A percentile compares a stretch with the other conserved stretches of the same genome.
Conservation (phyloP, 1,140 invertebrate species). For the Aphidius gifuensis region DNA sequence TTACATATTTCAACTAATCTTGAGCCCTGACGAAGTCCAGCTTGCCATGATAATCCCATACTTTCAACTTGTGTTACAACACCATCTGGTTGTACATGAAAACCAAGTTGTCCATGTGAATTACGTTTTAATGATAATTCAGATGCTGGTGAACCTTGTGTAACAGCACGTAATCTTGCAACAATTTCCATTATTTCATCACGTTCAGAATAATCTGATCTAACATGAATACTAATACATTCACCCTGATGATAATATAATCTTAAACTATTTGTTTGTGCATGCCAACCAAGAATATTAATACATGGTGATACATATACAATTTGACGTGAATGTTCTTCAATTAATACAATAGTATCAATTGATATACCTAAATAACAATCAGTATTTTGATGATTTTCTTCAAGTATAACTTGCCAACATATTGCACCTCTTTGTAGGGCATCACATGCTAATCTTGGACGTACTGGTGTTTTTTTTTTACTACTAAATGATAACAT, state of each 20-base stretch:
- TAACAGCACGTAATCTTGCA: slow-evolving; percentile 68
- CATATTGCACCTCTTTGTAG: slow-evolving; percentile 71
- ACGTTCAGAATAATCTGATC: slow-evolving; percentile 63
- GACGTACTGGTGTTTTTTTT: slow-evolving; percentile 67
- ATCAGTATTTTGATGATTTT: slow-evolving; percentile 68
- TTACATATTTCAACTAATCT: slow-evolving; percentile 92
- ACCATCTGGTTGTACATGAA: slow-evolving; percentile 94
- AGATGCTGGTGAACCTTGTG: slow-evolving; percentile 69
- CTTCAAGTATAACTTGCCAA: slow-evolving; percentile 74
- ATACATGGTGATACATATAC: slow-evolving; percentile 83
- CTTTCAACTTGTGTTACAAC: slow-evolving; percentile 91
- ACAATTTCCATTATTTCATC: slow-evolving; percentile 80
- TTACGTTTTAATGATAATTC: slow-evolving; percentile 77
- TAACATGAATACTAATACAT: slow-evolving; percentile 73
- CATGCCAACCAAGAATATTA: slow-evolving; percentile 80
- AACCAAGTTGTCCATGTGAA: slow-evolving; percentile 83
- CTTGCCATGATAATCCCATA: slow-evolving; percentile 81
- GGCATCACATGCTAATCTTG: slow-evolving; percentile 66
- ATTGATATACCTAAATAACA: slow-evolving; percentile 85
- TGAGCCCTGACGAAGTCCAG: slow-evolving; percentile 85
- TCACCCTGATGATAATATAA: slow-evolving; percentile 82
- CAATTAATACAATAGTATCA: slow-evolving; percentile 83
- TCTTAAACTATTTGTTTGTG: slow-evolving; percentile 64
- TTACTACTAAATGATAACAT: slow-evolving; percentile 70
- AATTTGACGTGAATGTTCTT: slow-evolving; percentile 77